These are phyloP conservation scores for Notothenia coriiceps DNA, from an alignment of 2,113 vertebrate species.

Conservation along the genomic window DNA sequence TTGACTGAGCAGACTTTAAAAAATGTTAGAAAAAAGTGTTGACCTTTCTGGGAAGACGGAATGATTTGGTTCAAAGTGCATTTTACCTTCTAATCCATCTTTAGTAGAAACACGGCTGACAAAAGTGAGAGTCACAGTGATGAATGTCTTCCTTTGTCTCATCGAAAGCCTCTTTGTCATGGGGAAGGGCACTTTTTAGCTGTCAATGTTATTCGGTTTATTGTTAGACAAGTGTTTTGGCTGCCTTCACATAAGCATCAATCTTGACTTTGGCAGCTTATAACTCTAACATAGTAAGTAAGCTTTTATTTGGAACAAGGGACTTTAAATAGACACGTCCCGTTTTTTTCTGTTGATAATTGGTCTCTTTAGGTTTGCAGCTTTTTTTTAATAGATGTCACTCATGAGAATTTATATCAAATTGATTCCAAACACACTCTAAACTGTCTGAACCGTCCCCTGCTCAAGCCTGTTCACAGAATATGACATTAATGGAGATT, in stretches of 20 bases:
- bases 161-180: conserved; percentile 57
- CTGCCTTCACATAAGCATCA: conserved; percentile 26
- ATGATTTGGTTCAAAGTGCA: conserved; percentile 7
- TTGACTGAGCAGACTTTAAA: conserved; percentile 55
- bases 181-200: conserved; percentile 28
- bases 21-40: background rate
- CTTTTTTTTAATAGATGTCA: conserved; percentile 33
- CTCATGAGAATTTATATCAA: conserved; percentile 21
- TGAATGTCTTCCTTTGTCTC: conserved; percentile 65
- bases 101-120: conserved; percentile 35
- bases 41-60: background rate
- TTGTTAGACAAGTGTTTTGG: conserved; percentile 55
- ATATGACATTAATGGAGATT: conserved; percentile 48
- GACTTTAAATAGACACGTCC: conserved; percentile 29
- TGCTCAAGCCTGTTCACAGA: conserved; percentile 27
- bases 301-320: conserved; percentile 21
- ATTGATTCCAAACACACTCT: conserved; percentile 36
- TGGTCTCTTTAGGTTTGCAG: conserved; percentile 13
- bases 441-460: conserved; percentile 27
- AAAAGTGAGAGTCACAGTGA: conserved; percentile 52
- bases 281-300: conserved; percentile 20
- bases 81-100: conserved; percentile 42
- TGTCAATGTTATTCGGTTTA: conserved; percentile 52
- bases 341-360: conserved; percentile 29
- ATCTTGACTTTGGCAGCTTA: conserved; percentile 37